Evolutionary conservation across 2,888 invertebrate species (phyloP).

Genomic region (Laspeyria flexula): DNA sequence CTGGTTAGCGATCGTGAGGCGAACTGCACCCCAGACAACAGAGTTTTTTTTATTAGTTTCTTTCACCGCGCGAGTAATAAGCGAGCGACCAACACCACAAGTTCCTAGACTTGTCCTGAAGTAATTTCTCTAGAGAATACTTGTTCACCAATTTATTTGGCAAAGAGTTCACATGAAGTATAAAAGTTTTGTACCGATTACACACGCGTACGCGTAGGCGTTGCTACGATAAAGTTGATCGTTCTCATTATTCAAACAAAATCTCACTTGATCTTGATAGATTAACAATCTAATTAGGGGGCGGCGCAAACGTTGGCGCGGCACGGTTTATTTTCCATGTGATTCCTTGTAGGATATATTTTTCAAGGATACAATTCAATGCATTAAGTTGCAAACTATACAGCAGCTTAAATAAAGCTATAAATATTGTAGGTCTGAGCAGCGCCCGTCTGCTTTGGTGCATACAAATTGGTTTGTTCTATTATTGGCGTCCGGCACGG

Average conservation of each 20-base stretch:
- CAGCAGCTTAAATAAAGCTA: too few relatives aligned
- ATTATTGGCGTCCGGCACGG: too few relatives aligned
- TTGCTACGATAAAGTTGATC: conserved; percentile 1
- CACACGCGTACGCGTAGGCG: background rate
- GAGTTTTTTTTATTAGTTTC: conserved; percentile 21
- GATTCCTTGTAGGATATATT: background rate
- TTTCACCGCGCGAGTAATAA: conserved; percentile 12
- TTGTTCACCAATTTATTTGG: conserved; percentile 18
- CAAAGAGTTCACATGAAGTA: conserved; percentile 8
- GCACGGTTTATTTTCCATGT: too few relatives aligned
- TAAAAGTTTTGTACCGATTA: conserved; percentile 15
- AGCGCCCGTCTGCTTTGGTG: too few relatives aligned
- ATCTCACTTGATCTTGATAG: background rate
- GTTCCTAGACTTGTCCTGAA: conserved; percentile 19
- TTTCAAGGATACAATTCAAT: too few relatives aligned
- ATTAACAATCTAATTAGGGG: background rate
- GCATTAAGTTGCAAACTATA: too few relatives aligned
- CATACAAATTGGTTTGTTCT: too few relatives aligned
- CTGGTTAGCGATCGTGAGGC: background rate
- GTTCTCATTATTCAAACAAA: background rate
- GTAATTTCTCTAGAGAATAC: conserved; percentile 40
- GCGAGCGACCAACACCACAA: conserved; percentile 9
- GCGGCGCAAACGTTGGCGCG: too few relatives aligned
- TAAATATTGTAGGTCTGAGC: too few relatives aligned
- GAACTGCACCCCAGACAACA: background rate